phyloP scores from a whole-genome alignment of 2,888 invertebrate genomes.

The Oscheius onirici region DNA sequence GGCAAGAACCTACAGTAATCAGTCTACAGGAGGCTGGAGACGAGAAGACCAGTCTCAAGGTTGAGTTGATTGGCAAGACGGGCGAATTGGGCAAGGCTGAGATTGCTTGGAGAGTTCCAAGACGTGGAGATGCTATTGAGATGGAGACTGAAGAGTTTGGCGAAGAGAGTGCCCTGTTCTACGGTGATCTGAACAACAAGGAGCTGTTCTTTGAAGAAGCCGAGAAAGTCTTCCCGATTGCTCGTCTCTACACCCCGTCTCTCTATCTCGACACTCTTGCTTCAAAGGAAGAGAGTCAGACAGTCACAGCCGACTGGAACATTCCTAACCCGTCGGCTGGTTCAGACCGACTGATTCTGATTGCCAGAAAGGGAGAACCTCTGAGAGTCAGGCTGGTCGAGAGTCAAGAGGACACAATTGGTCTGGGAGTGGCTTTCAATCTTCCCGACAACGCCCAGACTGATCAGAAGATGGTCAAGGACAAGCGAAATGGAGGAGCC shows the following conservation, averaged over 20 bases:
- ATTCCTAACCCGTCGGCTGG: constrained; percentile 39
- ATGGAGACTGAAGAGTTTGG: constrained; percentile 62
- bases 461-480: constrained; percentile 35
- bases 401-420: constrained; percentile 48
- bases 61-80: constrained; percentile 57
- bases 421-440: constrained; percentile 57
- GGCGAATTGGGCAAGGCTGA: constrained; percentile 38
- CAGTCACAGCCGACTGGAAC: constrained; percentile 35
- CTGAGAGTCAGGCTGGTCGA: constrained; percentile 43
- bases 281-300: constrained; percentile 31
- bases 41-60: constrained; percentile 53
- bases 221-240: constrained; percentile 36
- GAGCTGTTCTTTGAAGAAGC: constrained; percentile 49
- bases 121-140: constrained; percentile 38
- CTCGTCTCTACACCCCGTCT: constrained; percentile 39
- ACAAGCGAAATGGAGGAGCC: constrained; percentile 56
- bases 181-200: constrained; percentile 57
- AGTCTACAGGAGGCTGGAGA: constrained; percentile 54
- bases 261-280: constrained; percentile 21
- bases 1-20: constrained; percentile 36
- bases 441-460: constrained; percentile 36
- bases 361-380: constrained; percentile 49
- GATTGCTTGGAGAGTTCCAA: constrained; percentile 43
- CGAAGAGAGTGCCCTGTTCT: constrained; percentile 60
- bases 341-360: constrained; percentile 36